Conservation (phyloP, 2,113 vertebrate genomes). For the Ardeotis arabs region DNA sequence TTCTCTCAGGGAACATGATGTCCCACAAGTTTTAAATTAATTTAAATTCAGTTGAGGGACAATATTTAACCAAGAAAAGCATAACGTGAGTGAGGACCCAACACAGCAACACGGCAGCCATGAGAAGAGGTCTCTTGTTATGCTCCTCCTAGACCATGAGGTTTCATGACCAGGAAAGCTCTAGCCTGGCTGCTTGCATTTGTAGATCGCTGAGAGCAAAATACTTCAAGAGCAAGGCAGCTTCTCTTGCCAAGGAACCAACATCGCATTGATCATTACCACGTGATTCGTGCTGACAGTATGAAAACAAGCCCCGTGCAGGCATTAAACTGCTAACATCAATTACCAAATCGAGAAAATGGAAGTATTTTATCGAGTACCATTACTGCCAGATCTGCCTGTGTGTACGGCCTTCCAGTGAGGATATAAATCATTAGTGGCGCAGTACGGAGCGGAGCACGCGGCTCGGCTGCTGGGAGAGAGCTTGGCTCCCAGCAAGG, state of each 20-base stretch:
- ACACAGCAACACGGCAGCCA: background rate
- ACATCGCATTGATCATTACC: background rate
- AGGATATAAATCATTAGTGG: background rate
- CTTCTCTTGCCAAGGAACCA: background rate
- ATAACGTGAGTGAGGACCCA: rapidly evolving
- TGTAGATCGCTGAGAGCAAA: background rate
- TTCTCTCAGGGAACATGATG: background rate
- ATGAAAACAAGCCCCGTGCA: background rate
- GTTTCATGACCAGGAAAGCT: background rate
- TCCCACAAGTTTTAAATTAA: background rate
- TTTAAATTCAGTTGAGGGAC: background rate
- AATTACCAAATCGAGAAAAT: background rate
- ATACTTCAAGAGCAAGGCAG: background rate
- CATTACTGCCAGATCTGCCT: background rate
- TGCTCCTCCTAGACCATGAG: background rate
- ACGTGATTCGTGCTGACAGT: background rate
- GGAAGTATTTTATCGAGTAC: background rate
- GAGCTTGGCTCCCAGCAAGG: background rate
- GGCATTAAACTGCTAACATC: background rate
- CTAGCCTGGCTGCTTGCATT: background rate
- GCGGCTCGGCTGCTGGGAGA: background rate
- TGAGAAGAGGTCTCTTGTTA: background rate
- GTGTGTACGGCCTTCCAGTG: background rate
- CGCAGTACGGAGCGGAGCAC: background rate
- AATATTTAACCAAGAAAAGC: background rate